Conservation (phyloP, 2,888 invertebrate genomes). For the Xanthorhoe designata region DNA sequence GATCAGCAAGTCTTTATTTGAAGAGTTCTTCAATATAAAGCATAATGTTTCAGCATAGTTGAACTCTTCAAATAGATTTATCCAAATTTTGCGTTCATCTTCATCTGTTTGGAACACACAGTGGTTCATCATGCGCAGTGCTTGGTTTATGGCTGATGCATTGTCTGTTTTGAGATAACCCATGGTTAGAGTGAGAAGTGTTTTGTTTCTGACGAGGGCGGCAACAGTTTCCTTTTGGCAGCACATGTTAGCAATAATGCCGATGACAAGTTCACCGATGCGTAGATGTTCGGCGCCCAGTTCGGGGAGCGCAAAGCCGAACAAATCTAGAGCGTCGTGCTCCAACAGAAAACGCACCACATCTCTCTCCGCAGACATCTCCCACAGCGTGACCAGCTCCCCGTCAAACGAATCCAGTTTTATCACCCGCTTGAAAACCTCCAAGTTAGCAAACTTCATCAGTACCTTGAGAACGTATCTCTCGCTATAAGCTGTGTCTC, state of each 20-base stretch:
- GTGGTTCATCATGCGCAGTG: constrained; percentile 88
- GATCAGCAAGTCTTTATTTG: constrained; percentile 86
- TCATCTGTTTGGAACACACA: constrained; percentile 75
- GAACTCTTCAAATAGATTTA: constrained; percentile 74
- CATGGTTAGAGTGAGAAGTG: constrained; percentile 84
- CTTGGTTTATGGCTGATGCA: constrained; percentile 89
- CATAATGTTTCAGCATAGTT: constrained; percentile 86
- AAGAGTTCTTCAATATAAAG: constrained; percentile 91
- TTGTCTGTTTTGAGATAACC: constrained; percentile 87
- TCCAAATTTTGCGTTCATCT: constrained; percentile 75
- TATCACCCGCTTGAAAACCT: constrained; percentile 80
- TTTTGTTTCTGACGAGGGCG: constrained; percentile 83
- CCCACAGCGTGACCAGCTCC: constrained; percentile 92
- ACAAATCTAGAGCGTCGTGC: constrained; percentile 88
- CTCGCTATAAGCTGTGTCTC: constrained; percentile 92
- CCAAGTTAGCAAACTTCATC: constrained; percentile 85
- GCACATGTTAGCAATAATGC: constrained; percentile 94
- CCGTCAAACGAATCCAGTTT: constrained; percentile 88
- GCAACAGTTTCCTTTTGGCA: constrained; percentile 87
- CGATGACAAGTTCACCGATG: constrained; percentile 92
- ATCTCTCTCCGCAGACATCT: constrained; percentile 93
- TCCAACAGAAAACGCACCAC: constrained; percentile 89
- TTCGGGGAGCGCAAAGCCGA: constrained; percentile 83
- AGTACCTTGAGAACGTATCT: constrained; percentile 89
- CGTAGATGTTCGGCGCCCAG: constrained; percentile 87